Base-by-base conservation (phyloP, 2,797 vertebrate genomes). In the Psittacula derbiana region DNA sequence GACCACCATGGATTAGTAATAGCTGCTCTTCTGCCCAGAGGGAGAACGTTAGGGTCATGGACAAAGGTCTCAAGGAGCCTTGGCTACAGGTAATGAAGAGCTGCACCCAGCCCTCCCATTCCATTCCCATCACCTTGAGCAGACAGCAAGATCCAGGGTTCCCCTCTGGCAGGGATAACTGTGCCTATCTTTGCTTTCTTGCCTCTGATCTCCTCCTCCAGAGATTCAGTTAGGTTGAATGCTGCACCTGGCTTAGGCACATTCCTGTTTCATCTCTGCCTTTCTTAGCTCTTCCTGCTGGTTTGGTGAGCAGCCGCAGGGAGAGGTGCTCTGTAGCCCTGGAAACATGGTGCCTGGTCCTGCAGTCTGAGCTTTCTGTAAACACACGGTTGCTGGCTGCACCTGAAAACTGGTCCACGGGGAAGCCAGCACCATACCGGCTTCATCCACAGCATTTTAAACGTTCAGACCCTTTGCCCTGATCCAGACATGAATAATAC, bases 321-420 rank as follows among this genome's bases (percentile, higher is more conserved):
- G 74, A 4, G 7, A 93, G 85, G 70, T 76, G 70, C 82, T 93
- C 61, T 52, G 89, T 91, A 96, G 93, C 80, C 87, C 86, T 93
- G 93, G 91, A 92, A 94, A 95, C 89, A 17, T 3, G 2, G 46
- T 40, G 66, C 60, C 69, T 81, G 7, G 3, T 33, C 8, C 6
- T 72, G 27, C 74, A 57, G 25, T 14, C 18, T 1, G 60, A 90
- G 87, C 83, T 67, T 38, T 41, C 36, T 12, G 74, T 80, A 82
- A 94, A 92, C 64, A 91, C 89, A 27, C 41, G 5, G 0, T 10
- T 7, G 55, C 79, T 46, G 53, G 47, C 80, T 84, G 82, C 83
- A 91, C 86, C 95, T 90, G 82, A 66, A 52, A 31, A 4, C 30
- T 12, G 86, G 12, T 80, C 61, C 4, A 1, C 61, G 0, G 53